Evolutionary conservation across 1,140 invertebrate species (phyloP), one percentile per base, ranked within the genome.

Genomic region (Sinonovacula constricta): DNA sequence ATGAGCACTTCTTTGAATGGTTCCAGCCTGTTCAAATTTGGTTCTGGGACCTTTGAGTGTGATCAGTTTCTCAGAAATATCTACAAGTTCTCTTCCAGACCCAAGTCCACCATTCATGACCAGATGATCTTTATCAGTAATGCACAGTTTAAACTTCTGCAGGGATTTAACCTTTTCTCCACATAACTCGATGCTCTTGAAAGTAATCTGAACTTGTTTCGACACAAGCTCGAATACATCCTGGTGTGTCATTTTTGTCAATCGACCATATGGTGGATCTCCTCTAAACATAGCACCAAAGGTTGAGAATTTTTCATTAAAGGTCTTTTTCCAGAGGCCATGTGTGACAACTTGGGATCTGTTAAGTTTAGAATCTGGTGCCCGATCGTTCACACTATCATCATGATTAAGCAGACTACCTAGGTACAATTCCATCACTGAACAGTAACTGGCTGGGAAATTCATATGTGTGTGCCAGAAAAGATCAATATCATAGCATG

Each of bases 401-500:
- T 91, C 90, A 80, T 91, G 90, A 53, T 88, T 89, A 10, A 91
- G 79, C 12, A 90, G 45, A 22, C 62, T 71, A 28, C 91, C 91
- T 24, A 92, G 84, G 18, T 91, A 81, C 7, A 79, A 79, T 12
- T 72, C 81, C 53, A 89, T 91, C 53, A 91, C 90, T 34, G 75
- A 34, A 51, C 82, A 71, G 77, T 92, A 92, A 45, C 66, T 82
- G 24, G 75, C 18, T 22, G 91, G 89, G 79, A 90, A 86, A 36
- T 91, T 72, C 77, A 92, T 91, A 82, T 92, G 91, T 4, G 89
- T 85, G 79, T 92, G 91, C 91, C 91, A 92, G 39, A 92, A 86
- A 2, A 92, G 63, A 74, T 92, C 91, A 67, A 91, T 91, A 71
- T 91, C 91, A 76, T 92, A 92, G 81, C 92, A 92, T 0, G 92